Conservation (phyloP, 2,113 vertebrate species). For the Semnornis frantzii region DNA sequence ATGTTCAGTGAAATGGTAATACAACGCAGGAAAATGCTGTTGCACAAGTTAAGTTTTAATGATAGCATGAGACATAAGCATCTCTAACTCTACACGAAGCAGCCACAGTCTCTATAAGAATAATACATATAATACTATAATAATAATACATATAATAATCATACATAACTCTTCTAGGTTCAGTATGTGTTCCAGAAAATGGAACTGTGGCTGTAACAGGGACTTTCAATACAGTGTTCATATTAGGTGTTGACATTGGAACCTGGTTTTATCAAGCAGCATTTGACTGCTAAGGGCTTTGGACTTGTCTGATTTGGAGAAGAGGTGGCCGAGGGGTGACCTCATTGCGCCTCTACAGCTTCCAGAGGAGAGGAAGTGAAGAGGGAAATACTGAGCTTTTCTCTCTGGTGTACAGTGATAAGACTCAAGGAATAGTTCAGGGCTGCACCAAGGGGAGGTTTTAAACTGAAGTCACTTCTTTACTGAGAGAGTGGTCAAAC, state of each 20-base stretch:
- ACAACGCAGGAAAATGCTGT: too few species aligned
- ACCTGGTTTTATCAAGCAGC: background rate
- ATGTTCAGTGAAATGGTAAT: too few species aligned
- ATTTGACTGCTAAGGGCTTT: background rate
- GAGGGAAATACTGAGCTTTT: background rate
- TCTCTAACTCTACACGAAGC: background rate
- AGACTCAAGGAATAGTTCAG: background rate
- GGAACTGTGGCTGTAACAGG: background rate
- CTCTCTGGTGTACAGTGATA: background rate
- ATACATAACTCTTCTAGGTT: background rate
- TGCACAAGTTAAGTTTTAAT: too few species aligned
- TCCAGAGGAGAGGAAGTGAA: background rate
- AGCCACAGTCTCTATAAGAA: background rate
- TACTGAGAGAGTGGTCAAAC: background rate
- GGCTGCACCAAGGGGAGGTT: background rate
- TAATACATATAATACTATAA: background rate
- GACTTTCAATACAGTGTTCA: background rate
- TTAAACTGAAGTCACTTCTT: background rate
- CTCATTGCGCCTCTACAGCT: background rate
- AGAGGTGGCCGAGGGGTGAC: background rate
- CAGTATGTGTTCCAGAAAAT: background rate
- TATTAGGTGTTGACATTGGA: background rate
- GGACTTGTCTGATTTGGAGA: background rate
- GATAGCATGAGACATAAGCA: too few species aligned
- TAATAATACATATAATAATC: background rate